Conservation (phyloP, 2,888 invertebrate species). For the Nemotelus nigrinus region DNA sequence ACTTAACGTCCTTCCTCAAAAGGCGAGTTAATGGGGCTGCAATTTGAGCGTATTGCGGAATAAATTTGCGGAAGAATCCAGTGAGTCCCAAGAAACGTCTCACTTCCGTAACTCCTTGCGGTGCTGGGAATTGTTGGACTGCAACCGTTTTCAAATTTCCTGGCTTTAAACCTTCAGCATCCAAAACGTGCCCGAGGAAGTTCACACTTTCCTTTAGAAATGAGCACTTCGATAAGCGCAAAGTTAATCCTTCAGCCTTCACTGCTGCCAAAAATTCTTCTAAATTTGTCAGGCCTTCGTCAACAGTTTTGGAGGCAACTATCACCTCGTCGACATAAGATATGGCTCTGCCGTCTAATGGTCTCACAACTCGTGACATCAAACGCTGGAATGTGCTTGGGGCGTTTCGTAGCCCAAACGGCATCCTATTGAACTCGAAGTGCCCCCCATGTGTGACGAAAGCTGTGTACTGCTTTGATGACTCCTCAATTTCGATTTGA, state of each 20-base stretch:
- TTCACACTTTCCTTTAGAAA: background rate
- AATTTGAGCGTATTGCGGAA: too few species aligned
- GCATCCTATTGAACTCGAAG: background rate
- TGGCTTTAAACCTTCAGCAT: background rate
- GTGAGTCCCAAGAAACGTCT: slow-evolving; percentile 7
- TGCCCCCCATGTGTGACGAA: background rate
- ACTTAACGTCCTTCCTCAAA: too few species aligned
- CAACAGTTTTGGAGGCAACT: background rate
- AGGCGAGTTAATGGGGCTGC: too few species aligned
- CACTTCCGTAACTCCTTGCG: background rate
- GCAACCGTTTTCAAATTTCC: background rate
- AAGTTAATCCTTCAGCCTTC: too few species aligned
- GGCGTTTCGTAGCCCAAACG: background rate
- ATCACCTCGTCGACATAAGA: slow-evolving; percentile 10
- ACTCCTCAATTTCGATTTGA: background rate
- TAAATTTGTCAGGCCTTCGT: too few species aligned
- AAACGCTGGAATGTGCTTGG: too few species aligned
- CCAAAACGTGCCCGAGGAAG: background rate
- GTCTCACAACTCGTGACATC: too few species aligned
- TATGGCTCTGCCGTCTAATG: too few species aligned
- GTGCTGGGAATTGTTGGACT: background rate
- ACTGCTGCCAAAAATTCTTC: too few species aligned
- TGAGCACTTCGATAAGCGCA: background rate
- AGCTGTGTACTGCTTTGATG: slow-evolving; percentile 2
- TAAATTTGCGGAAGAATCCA: background rate